Conservation (phyloP, 2,888 invertebrate species). For the Calliopum simillimum region DNA sequence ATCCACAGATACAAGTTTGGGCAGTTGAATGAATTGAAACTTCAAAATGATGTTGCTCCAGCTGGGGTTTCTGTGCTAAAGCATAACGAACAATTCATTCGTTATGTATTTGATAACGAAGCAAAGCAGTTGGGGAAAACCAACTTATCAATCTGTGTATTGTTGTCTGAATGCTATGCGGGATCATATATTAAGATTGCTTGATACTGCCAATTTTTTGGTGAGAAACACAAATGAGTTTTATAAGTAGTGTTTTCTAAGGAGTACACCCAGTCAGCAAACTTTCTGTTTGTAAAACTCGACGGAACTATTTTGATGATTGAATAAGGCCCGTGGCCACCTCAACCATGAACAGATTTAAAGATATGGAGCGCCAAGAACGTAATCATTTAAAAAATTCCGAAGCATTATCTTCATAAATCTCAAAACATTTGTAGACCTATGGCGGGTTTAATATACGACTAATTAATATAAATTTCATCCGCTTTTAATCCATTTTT, state of each 20-base stretch:
- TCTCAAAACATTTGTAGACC: no score
- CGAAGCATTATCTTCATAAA: no score
- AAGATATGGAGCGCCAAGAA: no score
- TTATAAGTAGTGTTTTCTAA: neutral
- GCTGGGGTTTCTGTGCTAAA: constrained; percentile 69
- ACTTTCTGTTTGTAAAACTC: no score
- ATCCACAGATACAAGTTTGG: constrained; percentile 60
- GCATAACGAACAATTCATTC: constrained; percentile 66
- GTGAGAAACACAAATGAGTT: neutral
- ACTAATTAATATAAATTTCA: no score
- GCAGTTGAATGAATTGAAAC: constrained; percentile 51
- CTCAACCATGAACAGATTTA: no score
- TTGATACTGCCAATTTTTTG: neutral
- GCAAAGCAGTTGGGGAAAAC: constrained; percentile 68
- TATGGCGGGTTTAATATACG: no score
- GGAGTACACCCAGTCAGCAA: no score
- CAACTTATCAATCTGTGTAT: constrained; percentile 67
- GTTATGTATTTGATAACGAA: constrained; percentile 76
- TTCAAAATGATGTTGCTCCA: constrained; percentile 57
- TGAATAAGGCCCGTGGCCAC: no score
- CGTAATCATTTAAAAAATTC: no score
- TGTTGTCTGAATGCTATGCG: constrained; percentile 64
- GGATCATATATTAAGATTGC: constrained; percentile 59
- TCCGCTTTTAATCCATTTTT: no score
- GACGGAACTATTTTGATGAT: no score